A percentile compares a stretch with the other conserved stretches of the same genome.
phyloP scores from a whole-genome alignment of 2,113 vertebrate species.

The Riparia riparia region DNA sequence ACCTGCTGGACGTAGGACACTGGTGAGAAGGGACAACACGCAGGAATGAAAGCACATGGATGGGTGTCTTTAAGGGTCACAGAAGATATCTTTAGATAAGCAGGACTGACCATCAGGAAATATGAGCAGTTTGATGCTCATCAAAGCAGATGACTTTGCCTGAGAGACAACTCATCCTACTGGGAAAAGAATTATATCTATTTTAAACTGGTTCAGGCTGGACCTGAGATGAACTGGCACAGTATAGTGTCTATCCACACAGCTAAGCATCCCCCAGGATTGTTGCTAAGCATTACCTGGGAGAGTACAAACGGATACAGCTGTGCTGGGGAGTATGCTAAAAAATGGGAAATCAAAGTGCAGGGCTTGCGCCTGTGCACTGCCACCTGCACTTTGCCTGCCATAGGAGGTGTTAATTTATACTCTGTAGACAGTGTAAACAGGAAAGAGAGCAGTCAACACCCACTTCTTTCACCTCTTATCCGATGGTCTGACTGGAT shows the following conservation, averaged over 20 bases:
- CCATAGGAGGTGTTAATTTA: not conserved
- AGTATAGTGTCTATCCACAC: not conserved
- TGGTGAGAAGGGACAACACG: not conserved
- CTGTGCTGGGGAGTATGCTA: not conserved
- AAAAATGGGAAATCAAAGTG: not conserved
- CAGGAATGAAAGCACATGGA: not conserved
- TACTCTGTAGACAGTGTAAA: not conserved
- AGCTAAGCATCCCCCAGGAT: not conserved
- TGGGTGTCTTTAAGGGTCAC: not conserved
- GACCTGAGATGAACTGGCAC: not conserved
- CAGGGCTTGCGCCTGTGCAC: not conserved
- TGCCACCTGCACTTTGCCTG: not conserved
- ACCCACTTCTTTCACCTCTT: not conserved
- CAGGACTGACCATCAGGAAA: not conserved
- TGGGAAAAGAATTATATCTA: not conserved
- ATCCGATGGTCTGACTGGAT: not conserved
- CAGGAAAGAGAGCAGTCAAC: not conserved
- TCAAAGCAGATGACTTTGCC: not conserved
- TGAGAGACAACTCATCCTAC: not conserved
- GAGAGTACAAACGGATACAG: not conserved
- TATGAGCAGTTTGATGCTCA: not conserved
- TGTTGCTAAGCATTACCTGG: not conserved
- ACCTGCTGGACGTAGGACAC: not conserved
- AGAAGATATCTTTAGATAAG: not conserved
- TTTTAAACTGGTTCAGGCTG: not conserved